Evolutionary conservation across 2,113 vertebrate species (phyloP).

Genomic region (Narcine bancroftii): DNA sequence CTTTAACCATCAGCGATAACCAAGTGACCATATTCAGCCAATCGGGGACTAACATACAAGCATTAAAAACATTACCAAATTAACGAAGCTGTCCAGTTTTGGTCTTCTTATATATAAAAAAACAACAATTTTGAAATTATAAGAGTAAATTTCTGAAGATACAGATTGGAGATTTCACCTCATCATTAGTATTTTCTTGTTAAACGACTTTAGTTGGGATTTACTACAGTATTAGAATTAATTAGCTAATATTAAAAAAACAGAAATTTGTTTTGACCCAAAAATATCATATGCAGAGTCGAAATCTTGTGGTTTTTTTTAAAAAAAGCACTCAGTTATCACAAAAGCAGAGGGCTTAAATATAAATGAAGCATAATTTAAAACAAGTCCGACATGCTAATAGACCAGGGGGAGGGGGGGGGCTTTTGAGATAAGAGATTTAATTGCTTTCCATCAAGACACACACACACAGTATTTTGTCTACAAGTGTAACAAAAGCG

Average conservation of each 20-base stretch:
- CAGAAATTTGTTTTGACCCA: background rate
- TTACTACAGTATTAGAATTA: background rate
- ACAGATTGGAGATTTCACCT: background rate
- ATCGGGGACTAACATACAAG: background rate
- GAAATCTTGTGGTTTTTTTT: background rate
- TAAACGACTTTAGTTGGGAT: background rate
- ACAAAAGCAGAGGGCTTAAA: too few species aligned
- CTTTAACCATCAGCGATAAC: background rate
- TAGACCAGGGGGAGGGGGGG: too few species aligned
- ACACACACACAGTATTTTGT: background rate
- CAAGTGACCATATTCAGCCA: too few species aligned
- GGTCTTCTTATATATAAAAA: background rate
- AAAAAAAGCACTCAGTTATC: too few species aligned
- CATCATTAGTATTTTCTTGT: background rate
- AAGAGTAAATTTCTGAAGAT: background rate
- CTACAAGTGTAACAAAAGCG: background rate
- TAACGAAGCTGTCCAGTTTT: background rate
- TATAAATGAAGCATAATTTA: background rate
- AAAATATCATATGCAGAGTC: background rate
- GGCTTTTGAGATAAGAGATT: background rate
- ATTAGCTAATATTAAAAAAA: background rate
- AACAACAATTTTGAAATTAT: background rate
- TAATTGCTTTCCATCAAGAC: background rate
- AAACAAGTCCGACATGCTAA: background rate
- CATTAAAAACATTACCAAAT: background rate